Evolutionary conservation across 2,888 invertebrate species (phyloP), one percentile per base, ranked within the genome.

Genomic region (Euplexia lucipara): DNA sequence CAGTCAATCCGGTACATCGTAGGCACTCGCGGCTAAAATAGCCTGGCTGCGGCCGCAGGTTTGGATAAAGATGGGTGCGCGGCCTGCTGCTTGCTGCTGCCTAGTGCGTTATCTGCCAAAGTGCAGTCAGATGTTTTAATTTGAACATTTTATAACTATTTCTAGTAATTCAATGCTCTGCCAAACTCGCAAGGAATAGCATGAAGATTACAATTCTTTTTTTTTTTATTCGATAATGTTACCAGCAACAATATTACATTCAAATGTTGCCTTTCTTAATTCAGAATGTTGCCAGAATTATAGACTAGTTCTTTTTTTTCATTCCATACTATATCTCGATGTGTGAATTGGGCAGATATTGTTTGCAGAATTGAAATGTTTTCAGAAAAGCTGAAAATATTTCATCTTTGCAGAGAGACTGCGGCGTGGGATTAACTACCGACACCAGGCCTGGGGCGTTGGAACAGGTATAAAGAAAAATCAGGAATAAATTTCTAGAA

Each of bases 261-360:
- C 14, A 16, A 16, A 9, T 59, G 69, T 58, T 70, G 58, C 49
- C 57, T 53, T 71, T 18, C 26, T 53, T 37, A 18, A 16, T 18
- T n/a, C n/a, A 16, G 12, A 41, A n/a, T 66, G 73, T 66, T 79
- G 82, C 76, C 65, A 79, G 58, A 54, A 71, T 32, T 52, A 60
- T 64, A 70, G 57, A 70, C 70, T 69, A 82, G 76, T 81, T 76
- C n/a, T n/a, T 73, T 64, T 52, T 42, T 77, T 30, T 47, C 53
- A 70, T 73, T 61, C 48, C 44, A 47, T 69, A 62, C 68, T 70
- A 49, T 71, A 73, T 77, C 72, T 82, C 81, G 82, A 79, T 83
- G 82, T 83, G 83, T 84, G 81, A 77, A 78, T 82, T 84, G 75
- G 71, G 77, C 81, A 85, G 75, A 74, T 71, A 69, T 66, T 71